Base-by-base conservation (phyloP, 2,888 invertebrate species). In the Torymus aiolomorphi region DNA sequence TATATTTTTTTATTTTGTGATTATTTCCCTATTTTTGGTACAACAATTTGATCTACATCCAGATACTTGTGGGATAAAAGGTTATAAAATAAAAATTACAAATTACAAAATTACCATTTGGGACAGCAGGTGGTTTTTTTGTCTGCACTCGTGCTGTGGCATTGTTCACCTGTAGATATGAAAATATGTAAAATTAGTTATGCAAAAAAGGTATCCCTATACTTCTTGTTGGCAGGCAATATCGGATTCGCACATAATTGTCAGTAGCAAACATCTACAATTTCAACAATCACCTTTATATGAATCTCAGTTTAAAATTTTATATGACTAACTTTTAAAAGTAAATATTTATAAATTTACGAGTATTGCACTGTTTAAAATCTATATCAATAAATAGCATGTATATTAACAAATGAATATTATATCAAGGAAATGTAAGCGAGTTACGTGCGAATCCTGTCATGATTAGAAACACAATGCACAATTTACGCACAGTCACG, bases 141-240 rank as follows among this genome's bases (percentile, higher is more conserved):
- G 98, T 98, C 94, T 99, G 98, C 92, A 99, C 98, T 93, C 99
- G 94, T 89, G 99, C 99, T 88, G 99, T 99, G 87, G 99, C 99
- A 93, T 99, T 99, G 94, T 99, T 99, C 91, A 99, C 98, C 98
- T 97, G 94, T 91, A 92, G 87, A 90, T 89, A 87, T 24, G 11
- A 74, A 4, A 65, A 14, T n/a, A 52, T 4, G 8, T 76, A 69
- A 67, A 13, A 31, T 57, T 8, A 12, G 42, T n/a, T n/a, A 62
- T 20, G 24, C n/a, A 20, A 54, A 42, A 24, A 24, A 24, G 24
- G 3, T 24, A 24, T 24, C 24, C 3, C 2, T 24, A 24, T 24
- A 24, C 24, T 18, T 51, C 62, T 62, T 24, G 42, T 31, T 54
- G 18, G 31, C 69, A 76, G 67, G 61, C 69, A 69, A 66, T 24